Evolutionary conservation across 1,140 invertebrate genomes (phyloP).

Genomic region (Drosophila tristis): DNA sequence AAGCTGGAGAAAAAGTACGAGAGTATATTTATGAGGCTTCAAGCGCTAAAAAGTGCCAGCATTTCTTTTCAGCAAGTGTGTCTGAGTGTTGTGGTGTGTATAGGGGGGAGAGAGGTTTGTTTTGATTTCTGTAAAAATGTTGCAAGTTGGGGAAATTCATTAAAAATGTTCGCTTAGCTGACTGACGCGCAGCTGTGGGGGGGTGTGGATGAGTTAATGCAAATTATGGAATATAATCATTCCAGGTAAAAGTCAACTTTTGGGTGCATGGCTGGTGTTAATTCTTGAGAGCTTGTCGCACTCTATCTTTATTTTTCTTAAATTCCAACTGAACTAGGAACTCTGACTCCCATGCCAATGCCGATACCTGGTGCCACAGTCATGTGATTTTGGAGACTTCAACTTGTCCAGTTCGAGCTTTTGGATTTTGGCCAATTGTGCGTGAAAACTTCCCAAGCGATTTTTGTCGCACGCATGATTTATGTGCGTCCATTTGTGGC

Average conservation of each 20-base stretch:
- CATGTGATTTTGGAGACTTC: background rate
- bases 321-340: too few relatives aligned
- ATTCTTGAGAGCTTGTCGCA: too few relatives aligned
- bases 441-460: conserved; percentile 56
- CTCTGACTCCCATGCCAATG: too few relatives aligned
- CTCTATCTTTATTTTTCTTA: too few relatives aligned
- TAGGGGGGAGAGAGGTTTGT: background rate
- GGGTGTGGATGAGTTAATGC: conserved; percentile 10
- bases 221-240: background rate
- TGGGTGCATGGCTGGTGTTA: too few relatives aligned
- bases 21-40: conserved; percentile 32
- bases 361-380: too few relatives aligned
- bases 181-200: conserved; percentile 27
- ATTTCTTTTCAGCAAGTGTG: conserved; percentile 6
- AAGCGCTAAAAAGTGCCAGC: conserved; percentile 13
- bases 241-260: background rate
- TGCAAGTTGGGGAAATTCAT: conserved; percentile 48
- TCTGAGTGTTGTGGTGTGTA: conserved; percentile 1
- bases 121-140: conserved; percentile 7
- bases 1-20: conserved; percentile 30
- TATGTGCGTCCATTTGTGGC: conserved; percentile 61
- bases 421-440: conserved; percentile 53
- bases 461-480: conserved; percentile 66
- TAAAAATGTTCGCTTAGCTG: conserved; percentile 62
- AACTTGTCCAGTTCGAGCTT: conserved; percentile 6